Percentiles rank a stretch among this genome's conserved stretches.
phyloP scores from a whole-genome alignment of 2,888 invertebrate genomes.

The Sthenelais limicola region DNA sequence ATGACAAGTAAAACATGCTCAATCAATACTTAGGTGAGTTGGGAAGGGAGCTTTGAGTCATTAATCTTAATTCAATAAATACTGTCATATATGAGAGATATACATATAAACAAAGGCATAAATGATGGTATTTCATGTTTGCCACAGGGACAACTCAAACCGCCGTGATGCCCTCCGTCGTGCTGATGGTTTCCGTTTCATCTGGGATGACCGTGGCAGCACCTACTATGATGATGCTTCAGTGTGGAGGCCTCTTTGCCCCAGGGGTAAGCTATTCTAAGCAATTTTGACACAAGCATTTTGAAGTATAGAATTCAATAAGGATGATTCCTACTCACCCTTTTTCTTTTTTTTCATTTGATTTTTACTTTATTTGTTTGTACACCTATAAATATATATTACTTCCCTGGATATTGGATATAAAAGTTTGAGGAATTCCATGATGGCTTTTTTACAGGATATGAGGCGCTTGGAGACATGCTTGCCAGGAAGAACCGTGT shows the following conservation, averaged over 20 bases:
- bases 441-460: background rate
- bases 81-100: too few relatives aligned
- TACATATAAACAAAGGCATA: too few relatives aligned
- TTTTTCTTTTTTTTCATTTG: too few relatives aligned
- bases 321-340: too few relatives aligned
- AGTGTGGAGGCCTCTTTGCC: constrained; percentile 22
- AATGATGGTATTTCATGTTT: background rate
- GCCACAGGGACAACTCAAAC: constrained; percentile 5
- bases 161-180: background rate
- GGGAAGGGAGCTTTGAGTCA: too few relatives aligned
- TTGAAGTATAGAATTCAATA: background rate
- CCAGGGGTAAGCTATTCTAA: background rate
- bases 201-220: constrained; percentile 28
- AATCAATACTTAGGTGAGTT: too few relatives aligned
- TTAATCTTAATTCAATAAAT: too few relatives aligned
- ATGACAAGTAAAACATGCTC: too few relatives aligned
- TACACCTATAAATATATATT: background rate
- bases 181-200: constrained; percentile 14
- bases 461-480: constrained; percentile 14
- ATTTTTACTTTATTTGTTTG: too few relatives aligned
- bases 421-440: too few relatives aligned
- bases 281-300: background rate
- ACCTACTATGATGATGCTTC: constrained; percentile 22
- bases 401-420: background rate
- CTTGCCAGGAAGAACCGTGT: background rate